These are phyloP conservation scores for Eupithecia dodoneata DNA, from an alignment of 2,888 invertebrate species.

Conservation along the genomic window DNA sequence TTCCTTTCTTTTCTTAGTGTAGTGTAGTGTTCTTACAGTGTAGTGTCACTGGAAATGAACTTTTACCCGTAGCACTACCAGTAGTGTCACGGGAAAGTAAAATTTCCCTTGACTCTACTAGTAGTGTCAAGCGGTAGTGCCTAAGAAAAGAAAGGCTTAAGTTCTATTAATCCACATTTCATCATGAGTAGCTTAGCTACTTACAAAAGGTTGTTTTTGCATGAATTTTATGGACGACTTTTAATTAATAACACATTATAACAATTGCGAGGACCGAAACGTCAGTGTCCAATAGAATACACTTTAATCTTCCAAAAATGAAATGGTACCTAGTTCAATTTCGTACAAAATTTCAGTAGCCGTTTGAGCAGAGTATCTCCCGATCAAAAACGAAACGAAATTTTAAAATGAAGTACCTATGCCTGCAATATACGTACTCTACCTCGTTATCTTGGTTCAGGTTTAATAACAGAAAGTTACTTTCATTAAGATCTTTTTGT, in stretches of 20 bases:
- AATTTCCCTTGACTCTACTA: no score
- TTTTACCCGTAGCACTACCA: no score
- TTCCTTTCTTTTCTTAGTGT: no score
- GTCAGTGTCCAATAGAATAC: neutral
- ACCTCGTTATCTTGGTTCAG: neutral
- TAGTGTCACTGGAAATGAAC: no score
- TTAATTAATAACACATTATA: neutral
- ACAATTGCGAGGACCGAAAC: neutral
- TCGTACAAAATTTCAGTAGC: neutral
- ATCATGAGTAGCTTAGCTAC: neutral
- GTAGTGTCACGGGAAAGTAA: no score
- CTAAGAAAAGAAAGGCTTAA: no score
- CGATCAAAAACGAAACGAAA: neutral
- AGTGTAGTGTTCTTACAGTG: no score
- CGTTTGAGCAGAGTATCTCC: neutral
- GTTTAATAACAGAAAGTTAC: constrained; percentile 4
- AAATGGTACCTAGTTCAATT: neutral
- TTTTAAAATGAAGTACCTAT: neutral
- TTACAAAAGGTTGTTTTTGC: neutral
- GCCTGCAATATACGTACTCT: neutral
- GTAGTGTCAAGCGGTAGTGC: no score
- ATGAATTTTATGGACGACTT: neutral
- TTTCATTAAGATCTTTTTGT: neutral
- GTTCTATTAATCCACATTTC: neutral
- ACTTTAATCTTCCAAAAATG: neutral